These are phyloP conservation scores for Ceyx erithaca DNA, from an alignment of 2,797 vertebrate genomes.

Conservation along the genomic window DNA sequence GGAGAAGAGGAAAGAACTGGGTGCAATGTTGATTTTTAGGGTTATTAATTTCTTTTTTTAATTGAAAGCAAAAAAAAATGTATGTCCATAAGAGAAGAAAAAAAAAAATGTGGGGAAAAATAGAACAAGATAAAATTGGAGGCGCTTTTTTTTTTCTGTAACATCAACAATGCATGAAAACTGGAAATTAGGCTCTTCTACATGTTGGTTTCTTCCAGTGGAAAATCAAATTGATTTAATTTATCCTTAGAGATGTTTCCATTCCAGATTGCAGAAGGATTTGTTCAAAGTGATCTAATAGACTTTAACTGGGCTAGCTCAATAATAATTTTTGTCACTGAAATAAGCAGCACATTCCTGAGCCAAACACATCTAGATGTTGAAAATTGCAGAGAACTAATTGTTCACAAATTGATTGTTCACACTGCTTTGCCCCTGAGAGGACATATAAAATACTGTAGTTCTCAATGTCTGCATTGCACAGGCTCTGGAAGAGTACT, in stretches of 20 bases:
- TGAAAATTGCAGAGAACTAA: constrained; percentile 10
- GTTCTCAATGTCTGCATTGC: not conserved
- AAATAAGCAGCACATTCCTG: not conserved
- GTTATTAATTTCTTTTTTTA: not conserved
- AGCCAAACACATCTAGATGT: not conserved
- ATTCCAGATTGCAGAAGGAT: not conserved
- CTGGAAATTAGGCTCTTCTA: not conserved
- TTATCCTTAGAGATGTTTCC: not conserved
- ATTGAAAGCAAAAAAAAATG: not conserved
- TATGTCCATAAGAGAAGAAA: not conserved
- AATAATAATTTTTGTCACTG: not conserved
- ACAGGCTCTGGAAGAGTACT: not conserved
- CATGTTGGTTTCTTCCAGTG: not conserved
- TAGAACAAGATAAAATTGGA: not conserved
- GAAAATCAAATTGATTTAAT: not conserved
- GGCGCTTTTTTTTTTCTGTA: not conserved
- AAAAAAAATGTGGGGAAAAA: not conserved
- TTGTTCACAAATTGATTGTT: not conserved
- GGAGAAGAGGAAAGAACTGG: not conserved
- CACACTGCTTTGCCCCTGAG: not conserved
- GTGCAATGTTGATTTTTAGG: accelerated
- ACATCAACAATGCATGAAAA: not conserved
- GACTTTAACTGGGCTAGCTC: not conserved
- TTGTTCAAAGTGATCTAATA: not conserved
- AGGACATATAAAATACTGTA: not conserved